Conservation (phyloP, 1,140 invertebrate species). For the Conus betulinus region DNA sequence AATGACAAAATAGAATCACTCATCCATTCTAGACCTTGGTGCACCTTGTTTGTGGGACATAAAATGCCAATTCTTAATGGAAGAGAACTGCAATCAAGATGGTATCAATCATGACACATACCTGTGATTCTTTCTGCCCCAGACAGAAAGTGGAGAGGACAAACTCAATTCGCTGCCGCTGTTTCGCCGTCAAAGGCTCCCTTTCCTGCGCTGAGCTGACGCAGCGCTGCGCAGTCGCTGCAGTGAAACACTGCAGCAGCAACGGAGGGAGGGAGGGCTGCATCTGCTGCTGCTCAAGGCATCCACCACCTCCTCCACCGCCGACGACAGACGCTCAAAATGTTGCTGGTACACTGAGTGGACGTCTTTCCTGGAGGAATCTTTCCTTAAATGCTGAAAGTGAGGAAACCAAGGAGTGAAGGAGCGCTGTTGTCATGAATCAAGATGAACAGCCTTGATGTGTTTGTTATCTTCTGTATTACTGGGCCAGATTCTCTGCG, state of each 20-base stretch:
- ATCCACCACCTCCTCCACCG: not conserved
- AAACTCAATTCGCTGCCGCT: not conserved
- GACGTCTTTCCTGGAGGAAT: conserved; percentile 12
- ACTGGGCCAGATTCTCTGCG: too few relatives aligned
- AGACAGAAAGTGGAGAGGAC: not conserved
- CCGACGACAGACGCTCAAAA: not conserved
- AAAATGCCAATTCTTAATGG: too few relatives aligned
- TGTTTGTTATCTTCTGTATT: too few relatives aligned
- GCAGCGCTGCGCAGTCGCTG: conserved; percentile 8
- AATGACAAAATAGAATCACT: too few relatives aligned
- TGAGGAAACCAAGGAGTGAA: not conserved
- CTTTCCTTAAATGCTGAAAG: conserved; percentile 24
- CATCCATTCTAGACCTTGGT: too few relatives aligned
- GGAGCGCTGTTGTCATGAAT: not conserved
- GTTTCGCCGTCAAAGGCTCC: not conserved
- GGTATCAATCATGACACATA: too few relatives aligned
- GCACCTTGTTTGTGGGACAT: too few relatives aligned
- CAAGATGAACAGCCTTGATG: too few relatives aligned
- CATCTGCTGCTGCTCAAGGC: not conserved
- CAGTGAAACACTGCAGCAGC: conserved; percentile 23
- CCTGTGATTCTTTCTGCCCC: not conserved
- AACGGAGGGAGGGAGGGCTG: not conserved
- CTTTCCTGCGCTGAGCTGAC: not conserved
- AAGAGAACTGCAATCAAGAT: too few relatives aligned
- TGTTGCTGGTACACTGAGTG: not conserved